A percentile compares a stretch with the other conserved stretches of the same genome.
phyloP scores from a whole-genome alignment of 2,797 vertebrate genomes.

The Antennarius maculatus region DNA sequence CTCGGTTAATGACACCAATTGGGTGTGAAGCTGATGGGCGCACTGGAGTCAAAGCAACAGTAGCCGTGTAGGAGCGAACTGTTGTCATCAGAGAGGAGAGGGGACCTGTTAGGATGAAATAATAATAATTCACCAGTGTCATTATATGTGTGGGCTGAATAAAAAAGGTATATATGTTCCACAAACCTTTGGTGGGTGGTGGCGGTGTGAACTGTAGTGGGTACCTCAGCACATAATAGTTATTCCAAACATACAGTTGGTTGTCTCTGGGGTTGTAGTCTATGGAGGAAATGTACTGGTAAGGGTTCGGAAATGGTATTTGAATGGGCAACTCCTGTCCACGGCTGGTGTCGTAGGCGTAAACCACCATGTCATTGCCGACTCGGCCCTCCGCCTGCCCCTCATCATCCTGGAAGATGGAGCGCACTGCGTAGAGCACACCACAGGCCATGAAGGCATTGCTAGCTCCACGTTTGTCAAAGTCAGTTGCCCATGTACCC shows the following conservation, averaged over 20 bases:
- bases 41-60: constrained; percentile 83
- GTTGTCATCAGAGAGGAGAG: constrained; percentile 83
- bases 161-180: too few species aligned
- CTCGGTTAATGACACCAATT: constrained; percentile 88
- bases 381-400: constrained; percentile 89
- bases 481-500: constrained; percentile 92
- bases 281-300: constrained; percentile 93
- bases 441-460: constrained; percentile 96
- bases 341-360: constrained; percentile 91
- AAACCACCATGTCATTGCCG: constrained; percentile 88
- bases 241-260: constrained; percentile 96
- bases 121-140: background rate
- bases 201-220: constrained; percentile 88
- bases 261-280: constrained; percentile 96
- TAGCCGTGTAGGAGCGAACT: constrained; percentile 84
- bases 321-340: constrained; percentile 85
- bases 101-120: constrained; percentile 66
- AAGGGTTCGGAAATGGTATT: constrained; percentile 92
- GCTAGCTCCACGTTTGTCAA: constrained; percentile 92
- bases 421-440: constrained; percentile 90
- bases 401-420: constrained; percentile 92
- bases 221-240: constrained; percentile 92
- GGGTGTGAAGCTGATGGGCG: constrained; percentile 87
- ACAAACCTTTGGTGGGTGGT: constrained; percentile 86
- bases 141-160: background rate